Conservation (phyloP, 2,797 vertebrate genomes). For the Tenualosa ilisha region DNA sequence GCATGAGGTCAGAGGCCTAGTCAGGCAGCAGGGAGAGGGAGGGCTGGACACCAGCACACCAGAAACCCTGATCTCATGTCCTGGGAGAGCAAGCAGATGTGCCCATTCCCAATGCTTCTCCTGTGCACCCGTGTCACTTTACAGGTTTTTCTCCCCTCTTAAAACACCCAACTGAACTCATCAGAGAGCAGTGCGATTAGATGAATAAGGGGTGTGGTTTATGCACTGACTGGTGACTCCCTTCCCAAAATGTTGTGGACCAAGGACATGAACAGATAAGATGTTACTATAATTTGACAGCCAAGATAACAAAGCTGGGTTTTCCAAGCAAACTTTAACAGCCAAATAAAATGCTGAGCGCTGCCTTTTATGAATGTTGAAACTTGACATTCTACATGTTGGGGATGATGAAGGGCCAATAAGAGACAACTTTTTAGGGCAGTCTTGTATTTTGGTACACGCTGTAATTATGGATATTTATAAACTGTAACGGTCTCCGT, state of each 20-base stretch:
- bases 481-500: slow-evolving; percentile 62
- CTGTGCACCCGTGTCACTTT: background rate
- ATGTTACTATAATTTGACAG: background rate
- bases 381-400: background rate
- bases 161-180: background rate
- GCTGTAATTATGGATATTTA: slow-evolving; percentile 81
- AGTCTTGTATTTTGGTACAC: slow-evolving; percentile 57
- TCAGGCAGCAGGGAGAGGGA: slow-evolving; percentile 31
- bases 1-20: slow-evolving; percentile 48
- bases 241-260: background rate
- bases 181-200: background rate
- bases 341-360: background rate
- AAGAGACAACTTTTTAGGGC: background rate
- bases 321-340: background rate
- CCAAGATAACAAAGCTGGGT: background rate
- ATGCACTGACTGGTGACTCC: background rate
- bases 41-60: slow-evolving; percentile 30
- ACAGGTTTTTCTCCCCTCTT: background rate
- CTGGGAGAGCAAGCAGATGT: background rate
- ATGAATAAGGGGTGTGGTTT: background rate
- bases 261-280: background rate
- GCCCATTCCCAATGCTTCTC: background rate
- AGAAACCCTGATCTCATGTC: slow-evolving; percentile 37
- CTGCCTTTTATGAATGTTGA: background rate
- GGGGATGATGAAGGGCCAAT: slow-evolving; percentile 13